Evolutionary conservation across 2,113 vertebrate genomes (phyloP).

Genomic region (Glaucidium brasilianum): DNA sequence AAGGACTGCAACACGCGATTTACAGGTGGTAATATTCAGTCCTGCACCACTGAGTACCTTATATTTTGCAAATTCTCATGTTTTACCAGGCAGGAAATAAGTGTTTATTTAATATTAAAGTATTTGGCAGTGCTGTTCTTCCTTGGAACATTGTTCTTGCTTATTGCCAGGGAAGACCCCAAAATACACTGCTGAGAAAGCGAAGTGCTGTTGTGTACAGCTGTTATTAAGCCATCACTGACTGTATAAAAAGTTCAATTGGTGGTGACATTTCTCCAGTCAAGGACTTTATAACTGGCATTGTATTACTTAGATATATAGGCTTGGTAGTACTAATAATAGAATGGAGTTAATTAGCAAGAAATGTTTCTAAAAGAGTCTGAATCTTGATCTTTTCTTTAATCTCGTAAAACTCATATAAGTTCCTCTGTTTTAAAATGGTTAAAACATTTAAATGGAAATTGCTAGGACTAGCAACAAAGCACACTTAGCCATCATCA

Average conservation of each 20-base stretch:
- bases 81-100: not conserved
- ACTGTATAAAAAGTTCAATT: not conserved
- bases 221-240: not conserved
- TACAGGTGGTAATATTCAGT: not conserved
- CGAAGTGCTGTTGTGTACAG: not conserved
- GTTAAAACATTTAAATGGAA: not conserved
- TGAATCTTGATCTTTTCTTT: not conserved
- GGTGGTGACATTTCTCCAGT: not conserved
- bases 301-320: not conserved
- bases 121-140: not conserved
- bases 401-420: rapidly evolving
- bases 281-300: not conserved
- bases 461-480: not conserved
- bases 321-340: not conserved
- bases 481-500: not conserved
- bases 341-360: not conserved
- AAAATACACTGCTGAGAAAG: not conserved
- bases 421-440: not conserved
- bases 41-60: not conserved
- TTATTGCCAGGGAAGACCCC: not conserved
- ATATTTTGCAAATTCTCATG: not conserved
- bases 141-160: not conserved
- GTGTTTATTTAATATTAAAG: not conserved
- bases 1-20: not conserved
- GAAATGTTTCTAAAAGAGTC: not conserved